A percentile compares a stretch with the other conserved stretches of the same genome.
phyloP scores from a whole-genome alignment of 1,140 invertebrate genomes.

The Coptotermes formosanus region DNA sequence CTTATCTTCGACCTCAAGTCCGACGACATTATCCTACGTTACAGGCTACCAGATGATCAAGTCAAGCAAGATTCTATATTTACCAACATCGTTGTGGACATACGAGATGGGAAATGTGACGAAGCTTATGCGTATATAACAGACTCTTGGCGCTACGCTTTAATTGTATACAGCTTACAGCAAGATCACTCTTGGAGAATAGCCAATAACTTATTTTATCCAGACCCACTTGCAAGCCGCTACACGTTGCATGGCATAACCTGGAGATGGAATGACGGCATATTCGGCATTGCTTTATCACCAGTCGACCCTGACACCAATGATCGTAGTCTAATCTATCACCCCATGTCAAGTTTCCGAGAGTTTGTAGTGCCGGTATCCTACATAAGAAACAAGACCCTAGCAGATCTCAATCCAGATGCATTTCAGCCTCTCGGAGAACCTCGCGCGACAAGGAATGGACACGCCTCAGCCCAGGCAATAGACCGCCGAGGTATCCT shows the following conservation, averaged over 20 bases:
- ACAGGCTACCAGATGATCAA: slow-evolving; percentile 64
- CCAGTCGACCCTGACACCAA: slow-evolving; percentile 50
- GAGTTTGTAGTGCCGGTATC: slow-evolving; percentile 71
- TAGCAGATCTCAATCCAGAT: slow-evolving; percentile 51
- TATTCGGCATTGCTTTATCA: slow-evolving; percentile 71
- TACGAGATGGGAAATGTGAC: slow-evolving; percentile 60
- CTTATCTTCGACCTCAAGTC: slow-evolving; percentile 45
- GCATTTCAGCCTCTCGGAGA: slow-evolving; percentile 52
- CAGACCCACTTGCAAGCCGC: slow-evolving; percentile 67
- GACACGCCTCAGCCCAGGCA: slow-evolving; percentile 69
- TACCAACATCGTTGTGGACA: slow-evolving; percentile 70
- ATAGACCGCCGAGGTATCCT: slow-evolving; percentile 70
- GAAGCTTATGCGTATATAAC: slow-evolving; percentile 67
- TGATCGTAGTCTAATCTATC: slow-evolving; percentile 68
- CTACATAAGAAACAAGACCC: slow-evolving; percentile 56
- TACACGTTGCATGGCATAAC: slow-evolving; percentile 66
- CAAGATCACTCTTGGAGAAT: slow-evolving; percentile 69
- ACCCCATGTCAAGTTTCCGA: slow-evolving; percentile 73
- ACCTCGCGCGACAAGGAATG: slow-evolving; percentile 40
- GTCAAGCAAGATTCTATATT: slow-evolving; percentile 70
- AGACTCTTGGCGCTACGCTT: slow-evolving; percentile 71
- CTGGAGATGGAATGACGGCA: slow-evolving; percentile 79
- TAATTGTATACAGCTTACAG: slow-evolving; percentile 49
- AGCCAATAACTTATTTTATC: slow-evolving; percentile 71
- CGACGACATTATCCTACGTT: slow-evolving; percentile 57